Conservation (phyloP, 2,113 vertebrate species). For the Sylvia atricapilla region DNA sequence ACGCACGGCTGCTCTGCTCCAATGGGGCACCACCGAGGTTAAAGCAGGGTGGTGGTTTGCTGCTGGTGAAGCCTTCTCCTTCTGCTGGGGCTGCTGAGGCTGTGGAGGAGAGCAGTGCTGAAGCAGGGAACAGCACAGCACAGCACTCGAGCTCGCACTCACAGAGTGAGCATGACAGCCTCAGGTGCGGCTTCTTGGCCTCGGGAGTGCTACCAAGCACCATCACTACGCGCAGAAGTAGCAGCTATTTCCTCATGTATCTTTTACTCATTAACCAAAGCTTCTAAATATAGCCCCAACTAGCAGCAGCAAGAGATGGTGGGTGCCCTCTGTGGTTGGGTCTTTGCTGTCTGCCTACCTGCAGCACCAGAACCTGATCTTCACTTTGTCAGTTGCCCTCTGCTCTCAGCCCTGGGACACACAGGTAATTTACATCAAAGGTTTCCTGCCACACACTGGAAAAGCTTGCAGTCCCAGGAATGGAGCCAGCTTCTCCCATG, state of each 20-base stretch:
- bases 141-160: rapidly evolving
- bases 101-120: rapidly evolving
- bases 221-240: background rate
- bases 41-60: rapidly evolving
- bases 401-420: background rate
- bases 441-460: background rate
- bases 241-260: background rate
- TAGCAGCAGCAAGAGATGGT: background rate
- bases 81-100: background rate
- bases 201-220: background rate
- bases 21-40: rapidly evolving
- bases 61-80: background rate
- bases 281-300: background rate
- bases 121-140: background rate
- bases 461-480: background rate
- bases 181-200: background rate
- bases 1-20: rapidly evolving
- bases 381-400: background rate
- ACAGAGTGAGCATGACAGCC: background rate
- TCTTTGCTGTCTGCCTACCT: background rate
- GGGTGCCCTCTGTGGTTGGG: background rate
- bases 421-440: rapidly evolving
- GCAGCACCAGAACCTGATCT: background rate
- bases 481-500: rapidly evolving
- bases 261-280: constrained; percentile 15